Evolutionary conservation across 2,113 vertebrate species (phyloP).

Genomic region (Marmota monax): DNA sequence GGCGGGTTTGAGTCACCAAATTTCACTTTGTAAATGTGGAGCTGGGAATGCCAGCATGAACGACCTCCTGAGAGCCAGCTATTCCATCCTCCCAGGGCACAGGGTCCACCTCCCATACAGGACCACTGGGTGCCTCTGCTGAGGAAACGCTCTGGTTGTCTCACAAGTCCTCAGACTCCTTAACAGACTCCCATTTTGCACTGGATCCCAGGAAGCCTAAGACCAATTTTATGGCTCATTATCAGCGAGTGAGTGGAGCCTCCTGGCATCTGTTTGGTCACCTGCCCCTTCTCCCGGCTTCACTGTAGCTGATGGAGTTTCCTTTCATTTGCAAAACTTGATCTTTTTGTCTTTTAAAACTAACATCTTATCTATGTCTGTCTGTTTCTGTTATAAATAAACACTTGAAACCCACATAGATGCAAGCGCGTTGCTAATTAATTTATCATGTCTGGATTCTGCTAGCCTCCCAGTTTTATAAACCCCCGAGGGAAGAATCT

Average conservation of each 20-base stretch:
- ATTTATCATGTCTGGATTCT: not conserved
- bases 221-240: not conserved
- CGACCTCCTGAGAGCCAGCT: not conserved
- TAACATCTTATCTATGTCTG: not conserved
- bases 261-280: not conserved
- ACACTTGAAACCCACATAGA: not conserved
- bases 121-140: not conserved
- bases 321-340: slow-evolving; percentile 8
- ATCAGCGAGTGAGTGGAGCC: not conserved
- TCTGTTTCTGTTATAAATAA: not conserved
- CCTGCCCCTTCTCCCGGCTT: not conserved
- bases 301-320: not conserved
- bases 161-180: not conserved
- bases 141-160: not conserved
- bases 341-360: not conserved
- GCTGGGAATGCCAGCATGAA: not conserved
- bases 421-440: not conserved
- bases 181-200: not conserved
- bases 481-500: not conserved
- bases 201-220: not conserved
- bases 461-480: not conserved
- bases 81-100: fast-evolving
- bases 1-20: fast-evolving
- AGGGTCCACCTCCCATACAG: not conserved
- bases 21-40: not conserved